Percentiles rank a stretch among this genome's conserved stretches.
Evolutionary conservation across 2,888 invertebrate species (phyloP).

Genomic region (Adelphocoris suturalis): DNA sequence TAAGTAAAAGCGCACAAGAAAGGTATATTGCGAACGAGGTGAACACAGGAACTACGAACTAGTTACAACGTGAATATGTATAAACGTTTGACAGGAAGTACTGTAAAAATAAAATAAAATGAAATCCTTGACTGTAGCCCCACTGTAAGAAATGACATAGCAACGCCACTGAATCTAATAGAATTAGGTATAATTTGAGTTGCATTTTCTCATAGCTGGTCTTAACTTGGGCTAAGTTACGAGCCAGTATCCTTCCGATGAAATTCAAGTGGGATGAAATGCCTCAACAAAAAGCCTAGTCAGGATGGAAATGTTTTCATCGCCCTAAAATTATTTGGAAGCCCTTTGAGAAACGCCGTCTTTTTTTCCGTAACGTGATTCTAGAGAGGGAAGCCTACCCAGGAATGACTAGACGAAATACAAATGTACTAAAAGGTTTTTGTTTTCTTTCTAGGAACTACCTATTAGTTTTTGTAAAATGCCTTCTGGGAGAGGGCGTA

Average conservation of each 20-base stretch:
- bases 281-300: not conserved
- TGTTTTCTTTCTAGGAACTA: conserved; percentile 14
- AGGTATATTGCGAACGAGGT: too few relatives aligned
- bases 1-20: too few relatives aligned
- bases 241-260: not conserved
- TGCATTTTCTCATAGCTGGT: not conserved
- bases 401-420: conserved; percentile 16
- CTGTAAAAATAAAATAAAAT: too few relatives aligned
- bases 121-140: too few relatives aligned
- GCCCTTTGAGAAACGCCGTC: conserved; percentile 20
- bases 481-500: not conserved
- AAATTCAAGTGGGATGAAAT: not conserved
- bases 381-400: not conserved
- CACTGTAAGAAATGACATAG: too few relatives aligned
- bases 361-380: not conserved
- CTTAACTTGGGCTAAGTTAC: not conserved
- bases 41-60: too few relatives aligned
- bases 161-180: too few relatives aligned
- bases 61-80: too few relatives aligned
- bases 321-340: conserved; percentile 15
- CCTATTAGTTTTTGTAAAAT: conserved; percentile 24
- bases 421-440: conserved; percentile 31
- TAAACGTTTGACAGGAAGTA: too few relatives aligned
- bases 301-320: conserved; percentile 22
- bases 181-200: too few relatives aligned